Evolutionary conservation across 2,113 vertebrate species (phyloP), one percentile per base, ranked within the genome.

Genomic region (Oophaga pumilio): DNA sequence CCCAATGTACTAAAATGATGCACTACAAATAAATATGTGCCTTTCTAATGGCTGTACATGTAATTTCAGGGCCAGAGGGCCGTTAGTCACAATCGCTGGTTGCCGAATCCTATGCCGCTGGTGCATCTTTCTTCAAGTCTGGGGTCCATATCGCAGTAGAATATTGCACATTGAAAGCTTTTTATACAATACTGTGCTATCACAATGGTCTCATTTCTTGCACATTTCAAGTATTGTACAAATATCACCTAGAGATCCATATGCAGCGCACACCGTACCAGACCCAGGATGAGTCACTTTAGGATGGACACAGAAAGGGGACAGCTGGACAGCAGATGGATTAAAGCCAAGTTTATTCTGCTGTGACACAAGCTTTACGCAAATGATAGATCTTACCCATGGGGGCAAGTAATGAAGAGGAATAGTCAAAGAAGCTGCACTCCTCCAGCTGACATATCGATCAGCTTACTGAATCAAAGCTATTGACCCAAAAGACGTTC

Each of bases 391-490:
- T 88, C 80, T 84, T 64, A 53, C 87, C 81, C 81, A 88, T 53
- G 87, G 81, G 87, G 80, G 81, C 49, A 68, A 76, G 71, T 88
- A 88, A 88, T 88, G 87, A 88, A 88, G 80, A 84, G 73, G 80
- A 88, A 88, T 88, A 83, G 73, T 77, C 71, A 66, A 74, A 66
- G 60, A 88, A 77, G 81, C 87, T 84, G 73, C 81, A 77, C 76
- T 88, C 81, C 87, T 88, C 6, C 59, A 77, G 53, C 57, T 88
- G 87, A 84, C 87, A 77, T 88, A 88, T 88, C 59, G 87, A 88
- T 88, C 81, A 88, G 53, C 81, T 52, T 66, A 84, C 49, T 76
- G 80, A 88, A 88, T 83, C 80, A 88, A 87, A 88, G 71, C 24
- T 83, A 88, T 88, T 84, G 87, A 88, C 69, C 73, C 81, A 84